Evolutionary conservation across 2,113 vertebrate genomes (phyloP), one percentile per base, ranked within the genome.

Genomic region (Ginglymostoma cirratum): DNA sequence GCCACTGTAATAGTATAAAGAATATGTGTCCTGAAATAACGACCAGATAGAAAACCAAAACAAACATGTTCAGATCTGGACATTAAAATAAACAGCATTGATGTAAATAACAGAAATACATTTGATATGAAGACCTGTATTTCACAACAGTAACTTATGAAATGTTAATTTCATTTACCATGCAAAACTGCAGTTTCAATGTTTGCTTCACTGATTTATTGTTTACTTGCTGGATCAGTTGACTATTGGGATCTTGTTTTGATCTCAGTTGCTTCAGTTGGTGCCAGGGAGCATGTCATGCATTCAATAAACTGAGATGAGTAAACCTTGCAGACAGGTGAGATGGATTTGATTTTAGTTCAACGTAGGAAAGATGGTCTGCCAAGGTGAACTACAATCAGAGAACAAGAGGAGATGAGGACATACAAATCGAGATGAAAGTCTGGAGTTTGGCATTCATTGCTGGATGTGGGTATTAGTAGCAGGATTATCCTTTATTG

Each of bases 121-220:
- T 95, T 45, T 95, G 24, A 95, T 95, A 95, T 76, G 34, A 95
- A 72, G 72, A 72, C 45, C 67, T 52, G 24, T 66, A 95, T 95
- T 95, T 24, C 67, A 70, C 23, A 95, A 95, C 93, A 95, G 30
- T 66, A 42, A 48, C 66, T 2, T 95, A 72, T n/a, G 61, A 76
- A 95, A 95, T 95, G 72, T 30, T 95, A 52, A 72, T 72, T 61
- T 69, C 23, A 72, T 15, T 70, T 95, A 24, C 42, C 87, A 15
- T 15, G 42, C 14, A 34, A 45, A 30, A 95, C 45, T 48, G 87
- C 87, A 90, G 27, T 90, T 34, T 65, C 5, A 15, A 72, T 17
- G 27, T 2, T 72, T 27, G 42, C 14, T 95, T 52, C 27, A 52
- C 69, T 72, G 15, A 24, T 42, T 30, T 30, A 70, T 95, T 27